phyloP scores from a whole-genome alignment of 2,797 vertebrate genomes.

The Graptemys geographica region DNA sequence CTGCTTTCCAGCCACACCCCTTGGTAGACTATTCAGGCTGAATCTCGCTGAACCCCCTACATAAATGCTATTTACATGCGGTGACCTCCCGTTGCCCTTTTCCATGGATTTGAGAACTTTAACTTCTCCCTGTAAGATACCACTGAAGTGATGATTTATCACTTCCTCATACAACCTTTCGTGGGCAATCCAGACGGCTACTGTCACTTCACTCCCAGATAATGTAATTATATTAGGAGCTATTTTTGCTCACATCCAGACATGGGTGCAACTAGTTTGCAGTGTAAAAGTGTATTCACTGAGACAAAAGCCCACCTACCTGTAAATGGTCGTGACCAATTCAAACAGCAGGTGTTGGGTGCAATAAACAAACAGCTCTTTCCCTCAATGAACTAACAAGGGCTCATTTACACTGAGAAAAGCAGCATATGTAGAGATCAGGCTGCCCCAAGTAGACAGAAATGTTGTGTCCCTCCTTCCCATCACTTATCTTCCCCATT shows the following conservation, averaged over 20 bases:
- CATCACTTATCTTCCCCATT: too few relatives aligned
- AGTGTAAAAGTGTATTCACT: background rate
- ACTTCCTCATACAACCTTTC: background rate
- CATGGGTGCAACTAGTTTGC: background rate
- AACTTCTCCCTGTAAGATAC: background rate
- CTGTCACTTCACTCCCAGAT: background rate
- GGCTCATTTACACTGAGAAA: background rate
- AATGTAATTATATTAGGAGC: fast-evolving
- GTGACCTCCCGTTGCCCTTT: slow-evolving; percentile 76
- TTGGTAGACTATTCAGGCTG: slow-evolving; percentile 19
- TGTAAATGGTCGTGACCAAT: background rate
- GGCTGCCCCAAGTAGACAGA: background rate
- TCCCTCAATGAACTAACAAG: background rate
- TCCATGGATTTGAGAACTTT: fast-evolving
- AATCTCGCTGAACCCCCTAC: slow-evolving; percentile 54
- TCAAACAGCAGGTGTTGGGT: background rate
- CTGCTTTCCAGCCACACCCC: slow-evolving; percentile 80
- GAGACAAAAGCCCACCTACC: background rate
- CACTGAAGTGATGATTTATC: background rate
- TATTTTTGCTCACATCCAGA: background rate
- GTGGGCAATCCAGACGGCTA: fast-evolving
- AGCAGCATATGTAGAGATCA: background rate
- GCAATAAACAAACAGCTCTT: background rate
- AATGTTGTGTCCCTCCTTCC: background rate
- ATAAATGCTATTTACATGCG: slow-evolving; percentile 34